These are phyloP conservation scores for Orthochromis malagaraziensis DNA, from an alignment of 2,113 vertebrate species.

Conservation along the genomic window DNA sequence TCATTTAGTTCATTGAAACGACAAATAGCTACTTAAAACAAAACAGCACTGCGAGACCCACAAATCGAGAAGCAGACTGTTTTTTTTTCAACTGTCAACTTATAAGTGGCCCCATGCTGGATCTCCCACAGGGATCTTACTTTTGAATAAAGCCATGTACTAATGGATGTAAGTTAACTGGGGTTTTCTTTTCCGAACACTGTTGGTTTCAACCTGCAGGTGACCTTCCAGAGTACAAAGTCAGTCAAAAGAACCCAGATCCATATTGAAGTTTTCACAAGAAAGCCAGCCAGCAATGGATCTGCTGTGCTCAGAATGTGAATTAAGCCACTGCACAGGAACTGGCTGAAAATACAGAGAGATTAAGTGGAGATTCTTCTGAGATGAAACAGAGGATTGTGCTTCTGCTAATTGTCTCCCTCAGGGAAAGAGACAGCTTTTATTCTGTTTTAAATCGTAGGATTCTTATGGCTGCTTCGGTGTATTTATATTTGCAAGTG, in stretches of 20 bases:
- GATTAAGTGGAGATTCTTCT: conserved; percentile 49
- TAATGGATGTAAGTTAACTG: conserved; percentile 9
- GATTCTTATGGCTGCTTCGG: background rate
- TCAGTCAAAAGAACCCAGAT: conserved; percentile 41
- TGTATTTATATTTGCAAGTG: background rate
- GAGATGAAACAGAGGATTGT: conserved; percentile 47
- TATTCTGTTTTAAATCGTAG: background rate
- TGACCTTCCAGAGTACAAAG: conserved; percentile 54
- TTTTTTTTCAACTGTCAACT: background rate
- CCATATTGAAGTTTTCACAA: conserved; percentile 47
- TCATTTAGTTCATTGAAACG: background rate
- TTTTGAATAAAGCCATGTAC: background rate
- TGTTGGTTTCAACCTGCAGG: conserved; percentile 21
- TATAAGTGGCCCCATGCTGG: background rate
- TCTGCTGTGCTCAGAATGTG: conserved; percentile 40
- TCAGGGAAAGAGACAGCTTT: conserved; percentile 27
- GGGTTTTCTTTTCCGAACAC: conserved; percentile 6
- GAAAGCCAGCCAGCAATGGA: conserved; percentile 27
- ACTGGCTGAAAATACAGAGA: background rate
- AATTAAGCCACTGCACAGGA: conserved; percentile 28
- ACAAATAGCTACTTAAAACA: background rate
- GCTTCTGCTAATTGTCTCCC: conserved; percentile 60
- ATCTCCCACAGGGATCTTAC: background rate
- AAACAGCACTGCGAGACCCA: background rate
- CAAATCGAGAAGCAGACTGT: background rate